Base-by-base conservation (phyloP, 2,113 vertebrate species). In the Prolemur simus region DNA sequence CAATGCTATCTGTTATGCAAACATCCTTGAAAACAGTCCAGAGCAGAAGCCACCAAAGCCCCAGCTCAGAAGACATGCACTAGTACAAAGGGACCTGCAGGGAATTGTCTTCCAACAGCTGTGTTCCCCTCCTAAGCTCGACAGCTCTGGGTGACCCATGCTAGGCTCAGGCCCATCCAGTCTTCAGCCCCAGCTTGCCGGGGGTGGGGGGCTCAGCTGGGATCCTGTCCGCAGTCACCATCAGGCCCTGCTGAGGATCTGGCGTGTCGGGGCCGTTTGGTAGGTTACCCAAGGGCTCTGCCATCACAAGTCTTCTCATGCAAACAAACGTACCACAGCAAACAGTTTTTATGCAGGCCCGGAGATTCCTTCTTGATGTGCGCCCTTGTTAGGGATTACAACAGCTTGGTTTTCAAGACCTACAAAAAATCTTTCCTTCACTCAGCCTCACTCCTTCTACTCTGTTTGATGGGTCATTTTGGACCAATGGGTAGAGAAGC, bases 21-120 rank as follows among this genome's bases (percentile, higher is more conserved):
- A 71, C 14, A 29, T 47, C 32, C 23, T 89, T 81, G 71, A 71
- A 56, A 52, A 66, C 42, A 42, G 20, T 8, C 6, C 9, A 6
- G 17, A 45, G 42, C 32, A 42, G 32, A 47, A 42, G 13, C 4
- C 3, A 4, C 4, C 13, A 11, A 6, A 18, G 2, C 9, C 21
- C 15, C 56, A 8, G 4, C 56, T 56, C 49, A n/a, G 66, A 52
- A 71, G 64, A 71, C 1, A 4, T 0, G 11, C 17, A 27, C 0
- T 3, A 8, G 47, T 1, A 5, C 39, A 45, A 39, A 39, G 27
- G 6, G 54, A 20, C 25, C 6, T 0, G 3, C 0, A 21, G 0
- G 32, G 15, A 27, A 17, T 0, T 0, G 5, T 25, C 23, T 58
- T 42, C 66, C 21, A 29, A 8, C 3, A 25, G 8, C 17, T 0